These are phyloP conservation scores for Anableps anableps DNA, from an alignment of 2,797 vertebrate genomes.

Conservation along the genomic window DNA sequence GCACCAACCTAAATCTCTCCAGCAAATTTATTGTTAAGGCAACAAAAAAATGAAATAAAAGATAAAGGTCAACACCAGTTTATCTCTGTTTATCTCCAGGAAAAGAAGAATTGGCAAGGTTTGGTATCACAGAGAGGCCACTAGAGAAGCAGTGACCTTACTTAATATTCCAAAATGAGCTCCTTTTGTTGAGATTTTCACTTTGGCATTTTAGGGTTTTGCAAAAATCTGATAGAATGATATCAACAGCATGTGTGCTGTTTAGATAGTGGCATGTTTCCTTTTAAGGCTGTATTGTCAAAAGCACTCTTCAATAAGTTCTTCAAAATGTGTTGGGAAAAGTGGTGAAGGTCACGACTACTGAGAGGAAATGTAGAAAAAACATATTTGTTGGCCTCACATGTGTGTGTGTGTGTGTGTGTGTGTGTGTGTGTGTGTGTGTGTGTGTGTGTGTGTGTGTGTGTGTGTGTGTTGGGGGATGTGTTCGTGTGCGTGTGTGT, in stretches of 20 bases:
- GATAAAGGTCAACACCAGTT: neutral
- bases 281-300: constrained; percentile 41
- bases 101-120: neutral
- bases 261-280: constrained; percentile 41
- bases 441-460: constrained; percentile 24
- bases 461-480: neutral
- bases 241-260: constrained; percentile 58
- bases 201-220: constrained; percentile 58
- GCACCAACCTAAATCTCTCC: neutral
- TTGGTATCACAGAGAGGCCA: neutral
- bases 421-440: constrained; percentile 10
- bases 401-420: constrained; percentile 2
- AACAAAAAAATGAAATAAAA: neutral
- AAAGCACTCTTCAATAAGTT: constrained; percentile 18
- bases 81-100: neutral
- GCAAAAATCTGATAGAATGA: constrained; percentile 26
- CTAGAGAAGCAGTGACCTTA: constrained; percentile 32
- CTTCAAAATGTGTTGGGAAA: constrained; percentile 14
- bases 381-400: constrained; percentile 19
- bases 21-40: neutral
- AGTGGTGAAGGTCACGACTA: constrained; percentile 66
- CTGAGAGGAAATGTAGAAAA: constrained; percentile 54
- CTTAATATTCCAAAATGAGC: constrained; percentile 31
- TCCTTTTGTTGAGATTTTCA: constrained; percentile 30
- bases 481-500: constrained; percentile 7